phyloP scores from a whole-genome alignment of 2,113 vertebrate species.

The Percina caprodes region DNA sequence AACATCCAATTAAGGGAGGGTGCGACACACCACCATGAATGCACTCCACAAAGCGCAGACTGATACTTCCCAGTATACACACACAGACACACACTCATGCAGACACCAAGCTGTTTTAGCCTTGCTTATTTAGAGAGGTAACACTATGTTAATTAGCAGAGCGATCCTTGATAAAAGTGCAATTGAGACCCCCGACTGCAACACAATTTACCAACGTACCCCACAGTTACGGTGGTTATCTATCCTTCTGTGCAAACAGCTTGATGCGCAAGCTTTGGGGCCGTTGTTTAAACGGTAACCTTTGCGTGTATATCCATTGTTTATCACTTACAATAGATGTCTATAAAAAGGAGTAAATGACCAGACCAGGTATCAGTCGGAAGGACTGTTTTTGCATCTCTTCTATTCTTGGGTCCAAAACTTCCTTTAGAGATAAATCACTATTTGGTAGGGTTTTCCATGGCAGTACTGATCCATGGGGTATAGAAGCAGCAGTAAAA shows the following conservation, averaged over 20 bases:
- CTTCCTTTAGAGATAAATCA: neutral
- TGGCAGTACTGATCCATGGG: neutral
- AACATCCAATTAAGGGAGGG: constrained; percentile 79
- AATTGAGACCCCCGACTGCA: constrained; percentile 61
- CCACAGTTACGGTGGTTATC: constrained; percentile 40
- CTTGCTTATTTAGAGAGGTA: constrained; percentile 66
- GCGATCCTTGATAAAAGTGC: constrained; percentile 67
- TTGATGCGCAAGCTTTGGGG: constrained; percentile 37
- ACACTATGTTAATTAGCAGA: constrained; percentile 70
- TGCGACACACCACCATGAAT: constrained; percentile 55
- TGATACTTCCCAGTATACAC: constrained; percentile 33
- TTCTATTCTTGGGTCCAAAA: neutral
- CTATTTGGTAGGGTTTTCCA: neutral
- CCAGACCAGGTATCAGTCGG: neutral
- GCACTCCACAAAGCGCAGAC: constrained; percentile 49
- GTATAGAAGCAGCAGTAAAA: neutral
- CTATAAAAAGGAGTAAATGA: neutral
- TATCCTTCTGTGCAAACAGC: constrained; percentile 46
- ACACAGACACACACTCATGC: constrained; percentile 2
- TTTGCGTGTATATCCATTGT: neutral
- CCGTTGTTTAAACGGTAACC: constrained; percentile 37
- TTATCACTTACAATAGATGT: neutral
- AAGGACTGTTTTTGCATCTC: neutral
- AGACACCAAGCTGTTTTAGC: constrained; percentile 41
- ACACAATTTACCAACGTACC: constrained; percentile 48